Percentiles rank a stretch among this genome's conserved stretches.
phyloP scores from a whole-genome alignment of 1,140 invertebrate species.

The Philotrypesis tridentata region DNA sequence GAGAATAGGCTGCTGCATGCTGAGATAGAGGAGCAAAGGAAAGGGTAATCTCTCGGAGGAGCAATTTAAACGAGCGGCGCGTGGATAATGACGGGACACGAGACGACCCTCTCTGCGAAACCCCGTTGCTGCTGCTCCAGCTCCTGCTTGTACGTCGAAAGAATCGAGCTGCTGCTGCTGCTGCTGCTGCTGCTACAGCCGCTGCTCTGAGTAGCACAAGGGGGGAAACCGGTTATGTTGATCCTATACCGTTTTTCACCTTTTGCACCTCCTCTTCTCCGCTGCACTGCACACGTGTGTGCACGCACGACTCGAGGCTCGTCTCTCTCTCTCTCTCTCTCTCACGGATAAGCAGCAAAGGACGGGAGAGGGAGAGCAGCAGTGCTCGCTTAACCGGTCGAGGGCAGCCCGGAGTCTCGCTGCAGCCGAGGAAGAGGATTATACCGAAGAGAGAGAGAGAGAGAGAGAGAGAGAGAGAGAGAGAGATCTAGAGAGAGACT shows the following conservation, averaged over 20 bases:
- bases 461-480: no score
- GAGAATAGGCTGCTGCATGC: no score
- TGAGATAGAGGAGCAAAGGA: no score
- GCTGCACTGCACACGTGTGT: constrained; percentile 44
- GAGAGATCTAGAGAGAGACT: not conserved
- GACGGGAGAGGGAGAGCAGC: not conserved
- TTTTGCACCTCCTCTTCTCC: constrained; percentile 64
- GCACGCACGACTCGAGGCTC: not conserved
- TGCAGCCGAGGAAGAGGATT: not conserved
- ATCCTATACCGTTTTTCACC: constrained; percentile 70
- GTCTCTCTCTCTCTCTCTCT: constrained; percentile 24
- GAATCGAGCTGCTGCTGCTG: no score
- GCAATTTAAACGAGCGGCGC: not conserved
- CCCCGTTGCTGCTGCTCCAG: constrained; percentile 51
- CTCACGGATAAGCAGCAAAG: not conserved
- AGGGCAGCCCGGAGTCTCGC: not conserved
- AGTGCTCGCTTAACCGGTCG: not conserved
- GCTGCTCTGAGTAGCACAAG: constrained; percentile 44
- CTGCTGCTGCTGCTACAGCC: constrained; percentile 47
- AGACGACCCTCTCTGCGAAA: constrained; percentile 46
- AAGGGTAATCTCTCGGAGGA: no score
- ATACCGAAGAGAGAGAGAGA: no score
- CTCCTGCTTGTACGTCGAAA: no score
- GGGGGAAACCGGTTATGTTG: constrained; percentile 68
- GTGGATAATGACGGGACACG: not conserved